A percentile compares a stretch with the other conserved stretches of the same genome.
These are phyloP conservation scores for Trisateles emortualis DNA, from an alignment of 2,888 invertebrate genomes.

Conservation along the genomic window DNA sequence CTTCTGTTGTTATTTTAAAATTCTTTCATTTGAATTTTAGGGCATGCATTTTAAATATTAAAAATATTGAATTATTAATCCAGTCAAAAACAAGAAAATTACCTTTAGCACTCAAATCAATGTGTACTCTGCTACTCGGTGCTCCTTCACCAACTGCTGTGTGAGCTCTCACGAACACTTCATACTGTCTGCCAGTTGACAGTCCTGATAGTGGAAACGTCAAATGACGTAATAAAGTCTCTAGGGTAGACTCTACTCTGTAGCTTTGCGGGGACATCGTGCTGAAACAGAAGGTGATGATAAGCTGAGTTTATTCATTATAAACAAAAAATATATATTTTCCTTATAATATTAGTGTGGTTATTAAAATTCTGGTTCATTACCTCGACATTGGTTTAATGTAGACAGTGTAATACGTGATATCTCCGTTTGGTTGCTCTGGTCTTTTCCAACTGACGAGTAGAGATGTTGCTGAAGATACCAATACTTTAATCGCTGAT, in stretches of 20 bases:
- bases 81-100: neutral
- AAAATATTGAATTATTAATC: too few species aligned
- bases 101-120: constrained; percentile 72
- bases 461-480: constrained; percentile 92
- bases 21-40: too few species aligned
- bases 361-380: constrained; percentile 9
- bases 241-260: constrained; percentile 66
- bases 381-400: constrained; percentile 83
- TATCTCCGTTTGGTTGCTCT: constrained; percentile 92
- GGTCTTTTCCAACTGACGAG: constrained; percentile 95
- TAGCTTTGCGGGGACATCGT: constrained; percentile 73
- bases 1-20: too few species aligned
- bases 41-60: too few species aligned
- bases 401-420: constrained; percentile 93
- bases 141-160: constrained; percentile 87
- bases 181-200: constrained; percentile 83
- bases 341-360: too few species aligned
- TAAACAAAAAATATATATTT: too few species aligned
- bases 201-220: constrained; percentile 81
- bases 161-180: constrained; percentile 88
- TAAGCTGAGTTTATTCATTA: too few species aligned
- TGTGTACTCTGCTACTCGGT: constrained; percentile 68
- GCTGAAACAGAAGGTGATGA: constrained; percentile 58
- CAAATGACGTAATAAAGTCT: constrained; percentile 63
- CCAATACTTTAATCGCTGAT: constrained; percentile 93